Evolutionary conservation across 2,797 vertebrate species (phyloP), one percentile per base, ranked within the genome.

Genomic region (Psittacula derbiana): DNA sequence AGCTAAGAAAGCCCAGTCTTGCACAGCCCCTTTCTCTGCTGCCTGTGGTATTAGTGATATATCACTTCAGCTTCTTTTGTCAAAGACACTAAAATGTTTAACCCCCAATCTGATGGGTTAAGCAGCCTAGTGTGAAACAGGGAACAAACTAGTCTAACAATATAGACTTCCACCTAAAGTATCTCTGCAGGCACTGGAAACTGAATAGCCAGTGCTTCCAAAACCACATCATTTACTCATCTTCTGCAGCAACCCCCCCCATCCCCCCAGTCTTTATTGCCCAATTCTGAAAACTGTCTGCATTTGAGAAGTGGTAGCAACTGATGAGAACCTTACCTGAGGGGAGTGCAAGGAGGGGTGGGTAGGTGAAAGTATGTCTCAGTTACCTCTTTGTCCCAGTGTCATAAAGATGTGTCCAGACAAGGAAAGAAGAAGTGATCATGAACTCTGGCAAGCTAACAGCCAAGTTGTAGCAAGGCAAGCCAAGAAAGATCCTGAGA

Each of bases 381-480:
- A 10, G n/a, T 49, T 69, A 25, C 16, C 2, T 49, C 73, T 80
- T 60, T 84, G 46, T 20, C 28, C 41, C 41, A 66, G 12, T 28
- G 25, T 36, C 66, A 71, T 40, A 66, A 79, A 49, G 67, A 43
- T 70, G 30, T 24, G 8, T 53, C 41, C 27, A 69, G 64, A 52
- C 8, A 57, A 43, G 41, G 21, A 25, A 50, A 69, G 24, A 46
- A 67, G 30, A 46, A 31, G 10, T 14, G 52, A 58, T 66, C 43
- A 11, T 31, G 28, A 67, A 12, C 8, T 46, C 71, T 87, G 79
- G 20, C 28, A 8, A 31, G 25, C 24, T 31, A 50, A n/a, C 2
- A 13, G 36, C 0, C 1, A 72, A 79, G 17, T 24, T 0, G 0
- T 33, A 62, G 33, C 31, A 88, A 52, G 7, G 17, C 19, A 73